These are phyloP conservation scores for Phymatocera aterrima DNA, from an alignment of 2,888 invertebrate genomes.

Conservation along the genomic window DNA sequence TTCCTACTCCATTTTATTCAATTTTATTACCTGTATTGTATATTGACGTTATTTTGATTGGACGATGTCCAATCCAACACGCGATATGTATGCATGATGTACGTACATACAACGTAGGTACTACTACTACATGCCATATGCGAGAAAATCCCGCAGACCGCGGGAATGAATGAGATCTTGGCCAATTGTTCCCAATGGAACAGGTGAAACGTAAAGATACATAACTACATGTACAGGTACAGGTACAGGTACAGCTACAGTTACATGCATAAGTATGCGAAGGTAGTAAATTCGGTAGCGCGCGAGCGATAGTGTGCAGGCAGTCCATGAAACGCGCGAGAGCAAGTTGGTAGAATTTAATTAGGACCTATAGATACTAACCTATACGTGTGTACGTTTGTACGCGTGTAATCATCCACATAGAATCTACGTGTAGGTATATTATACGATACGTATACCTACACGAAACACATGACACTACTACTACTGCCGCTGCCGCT, in stretches of 20 bases:
- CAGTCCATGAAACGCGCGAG: slow-evolving; percentile 32
- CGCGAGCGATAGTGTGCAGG: neutral
- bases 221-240: too few relatives aligned
- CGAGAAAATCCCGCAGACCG: neutral
- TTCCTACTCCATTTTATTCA: neutral
- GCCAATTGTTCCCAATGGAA: slow-evolving; percentile 48
- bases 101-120: too few relatives aligned
- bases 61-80: too few relatives aligned
- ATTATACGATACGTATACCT: too few relatives aligned
- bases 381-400: slow-evolving; percentile 48
- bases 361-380: slow-evolving; percentile 41
- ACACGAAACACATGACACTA: too few relatives aligned
- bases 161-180: slow-evolving; percentile 15
- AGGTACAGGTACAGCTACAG: too few relatives aligned
- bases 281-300: slow-evolving; percentile 41
- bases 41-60: slow-evolving; percentile 20
- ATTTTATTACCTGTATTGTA: neutral
- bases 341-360: slow-evolving; percentile 44
- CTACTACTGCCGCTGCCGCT: too few relatives aligned
- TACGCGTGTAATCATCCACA: neutral
- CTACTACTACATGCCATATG: too few relatives aligned
- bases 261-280: too few relatives aligned
- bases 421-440: too few relatives aligned
- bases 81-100: too few relatives aligned
- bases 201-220: slow-evolving; percentile 46